Evolutionary conservation across 1,140 invertebrate genomes (phyloP), one percentile per base, ranked within the genome.

Genomic region (Euura saliciscinereae): DNA sequence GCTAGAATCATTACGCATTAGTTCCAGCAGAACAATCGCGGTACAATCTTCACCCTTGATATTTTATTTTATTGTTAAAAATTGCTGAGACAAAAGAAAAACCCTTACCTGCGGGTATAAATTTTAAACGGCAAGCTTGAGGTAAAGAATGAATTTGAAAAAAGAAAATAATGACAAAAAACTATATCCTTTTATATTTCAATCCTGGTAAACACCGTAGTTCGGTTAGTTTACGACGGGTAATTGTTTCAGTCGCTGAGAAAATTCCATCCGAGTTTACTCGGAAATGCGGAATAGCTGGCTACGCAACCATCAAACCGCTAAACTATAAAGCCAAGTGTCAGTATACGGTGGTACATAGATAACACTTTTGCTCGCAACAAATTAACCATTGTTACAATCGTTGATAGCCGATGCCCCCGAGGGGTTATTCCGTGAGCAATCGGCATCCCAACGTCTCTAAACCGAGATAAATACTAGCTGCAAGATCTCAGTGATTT

Each of bases 191-290:
- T 82, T 84, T 82, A 80, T 80, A 82, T 84, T 84, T 84, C 83
- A 84, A 84, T 84, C 82, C 80, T 71, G 73, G 75, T 70, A 68
- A 65, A 69, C 59, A 65, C 51, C 69, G 75, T 67, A 71, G 28
- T 28, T 28, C 28, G 1, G 75, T 70, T 73, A 77, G 74, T 84
- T 84, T 82, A 83, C 80, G 81, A 84, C 78, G 75, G 76, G 77
- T 83, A 84, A 85, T 84, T 83, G 80, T 84, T 82, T 77, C 75
- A 77, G 74, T 78, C 78, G 51, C 51, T n/a, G 78, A 82, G 78
- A 72, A 77, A 76, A 81, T 82, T 83, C 76, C 77, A 73, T 73
- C 75, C 71, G 28, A 75, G 71, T 80, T 80, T 83, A 74, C 78
- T 72, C 74, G 79, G 76, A 83, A 84, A 80, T 74, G 70, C 70